Base-by-base conservation (phyloP, 1,140 invertebrate genomes). In the Drosophila pseudoobscura region DNA sequence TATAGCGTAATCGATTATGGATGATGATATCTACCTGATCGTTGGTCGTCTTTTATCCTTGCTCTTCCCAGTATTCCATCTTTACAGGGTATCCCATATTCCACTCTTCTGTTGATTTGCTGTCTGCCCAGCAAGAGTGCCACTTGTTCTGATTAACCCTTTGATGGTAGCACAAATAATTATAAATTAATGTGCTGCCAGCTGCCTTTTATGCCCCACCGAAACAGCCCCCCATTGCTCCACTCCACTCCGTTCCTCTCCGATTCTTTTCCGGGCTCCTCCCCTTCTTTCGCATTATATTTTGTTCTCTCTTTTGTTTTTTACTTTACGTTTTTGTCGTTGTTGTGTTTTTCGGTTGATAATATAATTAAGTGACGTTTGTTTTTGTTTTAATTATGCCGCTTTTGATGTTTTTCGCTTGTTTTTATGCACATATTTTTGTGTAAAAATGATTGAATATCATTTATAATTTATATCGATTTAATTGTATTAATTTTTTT, bases 121-220 rank as follows among this genome's bases (percentile, higher is more conserved):
- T 6, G 24, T 60, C 55, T 22, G 41, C 35, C 9, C 49, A 9
- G 8, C 31, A 4, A 1, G 61, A 72, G 54, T 57, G 60, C 47
- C 71, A 80, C 71, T 71, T 76, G 78, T 68, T 60, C 46, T 80
- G 60, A 76, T 73, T 80, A 80, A 76, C 78, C 72, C 71, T 75
- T 79, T 61, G 65, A 57, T 75, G 72, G 53, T 52, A 62, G 71
- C 58, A 59, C 35, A 80, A 80, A 80, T 80, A 80, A 80, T 80
- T 76, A 72, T 75, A 62, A 77, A 71, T 75, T 71, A 80, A 75
- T 75, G 59, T 60, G 52, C 43, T 55, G 43, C 20, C 76, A 75
- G 49, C 58, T 80, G 77, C 31, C 26, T 39, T 43, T 56, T 46
- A 45, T 49, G 2, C 39, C 45, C 15, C 11, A 35, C 24, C 31